These are phyloP conservation scores for Sterna hirundo DNA, from an alignment of 2,113 vertebrate species.

Conservation along the genomic window DNA sequence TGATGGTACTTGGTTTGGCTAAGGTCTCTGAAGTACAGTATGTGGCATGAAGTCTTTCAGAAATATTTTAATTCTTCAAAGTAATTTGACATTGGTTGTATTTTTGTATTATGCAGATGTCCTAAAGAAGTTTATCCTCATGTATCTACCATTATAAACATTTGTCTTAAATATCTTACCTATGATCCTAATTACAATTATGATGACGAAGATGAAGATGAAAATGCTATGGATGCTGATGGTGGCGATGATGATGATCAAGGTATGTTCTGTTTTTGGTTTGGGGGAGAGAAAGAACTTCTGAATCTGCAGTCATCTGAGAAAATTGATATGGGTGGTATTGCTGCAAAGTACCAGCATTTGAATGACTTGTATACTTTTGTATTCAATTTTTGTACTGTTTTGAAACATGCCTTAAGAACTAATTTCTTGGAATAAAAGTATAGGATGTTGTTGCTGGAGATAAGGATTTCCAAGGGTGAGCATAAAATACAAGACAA, in stretches of 20 bases:
- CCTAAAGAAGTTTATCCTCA: slow-evolving; percentile 99
- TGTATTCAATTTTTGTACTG: not conserved
- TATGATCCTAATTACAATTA: slow-evolving; percentile 99
- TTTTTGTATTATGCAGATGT: slow-evolving; percentile 80
- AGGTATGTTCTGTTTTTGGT: slow-evolving; percentile 74
- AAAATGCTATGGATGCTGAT: slow-evolving; percentile 97
- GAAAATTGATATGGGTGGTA: not conserved
- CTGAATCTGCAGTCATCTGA: not conserved
- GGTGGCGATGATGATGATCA: slow-evolving; percentile 97
- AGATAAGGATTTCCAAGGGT: not conserved
- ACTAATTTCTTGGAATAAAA: not conserved
- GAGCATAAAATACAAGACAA: not conserved
- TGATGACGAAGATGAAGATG: slow-evolving; percentile 97
- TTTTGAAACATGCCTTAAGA: not conserved
- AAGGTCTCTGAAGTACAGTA: not conserved
- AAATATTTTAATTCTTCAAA: not conserved
- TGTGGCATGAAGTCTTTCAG: not conserved
- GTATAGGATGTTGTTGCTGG: not conserved
- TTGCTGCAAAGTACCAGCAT: not conserved
- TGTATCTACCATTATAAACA: slow-evolving; percentile 95
- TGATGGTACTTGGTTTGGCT: not conserved
- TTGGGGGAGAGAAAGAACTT: not conserved
- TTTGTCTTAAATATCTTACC: slow-evolving; percentile 97
- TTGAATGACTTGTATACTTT: not conserved
- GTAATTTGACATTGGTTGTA: not conserved